Conservation (phyloP, 2,888 invertebrate genomes). For the Caenorhabditis auriculariae region DNA sequence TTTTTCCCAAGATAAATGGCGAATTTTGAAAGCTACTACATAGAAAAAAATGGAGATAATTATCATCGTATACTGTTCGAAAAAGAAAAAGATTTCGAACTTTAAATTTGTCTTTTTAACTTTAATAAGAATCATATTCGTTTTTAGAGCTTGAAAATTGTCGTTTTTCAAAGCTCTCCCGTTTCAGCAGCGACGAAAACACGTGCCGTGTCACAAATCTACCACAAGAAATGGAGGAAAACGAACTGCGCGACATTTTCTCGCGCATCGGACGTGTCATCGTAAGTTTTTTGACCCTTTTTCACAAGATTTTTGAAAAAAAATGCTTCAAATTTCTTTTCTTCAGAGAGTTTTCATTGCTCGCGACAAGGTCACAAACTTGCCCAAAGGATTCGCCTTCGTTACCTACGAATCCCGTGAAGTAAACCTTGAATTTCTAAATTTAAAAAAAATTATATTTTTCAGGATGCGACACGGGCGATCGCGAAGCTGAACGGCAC, state of each 20-base stretch:
- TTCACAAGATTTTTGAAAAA: too few species aligned
- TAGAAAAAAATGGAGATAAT: too few species aligned
- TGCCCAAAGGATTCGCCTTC: conserved; percentile 86
- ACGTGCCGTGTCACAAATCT: conserved; percentile 96
- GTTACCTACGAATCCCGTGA: conserved; percentile 89
- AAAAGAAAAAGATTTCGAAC: neutral
- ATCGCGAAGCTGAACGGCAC: conserved; percentile 71
- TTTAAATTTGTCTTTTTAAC: neutral
- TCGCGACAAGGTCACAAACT: conserved; percentile 75
- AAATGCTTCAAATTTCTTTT: neutral
- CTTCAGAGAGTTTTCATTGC: conserved; percentile 87
- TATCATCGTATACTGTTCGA: neutral
- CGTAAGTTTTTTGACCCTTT: too few species aligned
- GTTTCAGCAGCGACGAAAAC: conserved; percentile 66
- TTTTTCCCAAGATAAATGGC: too few species aligned
- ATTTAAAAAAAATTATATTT: conserved; percentile 75
- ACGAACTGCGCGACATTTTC: conserved; percentile 91
- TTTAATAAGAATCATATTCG: neutral
- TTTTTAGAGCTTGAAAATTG: neutral
- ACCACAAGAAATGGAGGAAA: conserved; percentile 88
- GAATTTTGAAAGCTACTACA: too few species aligned
- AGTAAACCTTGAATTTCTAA: conserved; percentile 77
- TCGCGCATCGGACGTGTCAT: conserved; percentile 77
- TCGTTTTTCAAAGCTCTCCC: neutral
- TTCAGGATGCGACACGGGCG: conserved; percentile 72